A percentile compares a stretch with the other conserved stretches of the same genome.
phyloP scores from a whole-genome alignment of 2,888 invertebrate species.

The Hydrotaea cyrtoneurina region DNA sequence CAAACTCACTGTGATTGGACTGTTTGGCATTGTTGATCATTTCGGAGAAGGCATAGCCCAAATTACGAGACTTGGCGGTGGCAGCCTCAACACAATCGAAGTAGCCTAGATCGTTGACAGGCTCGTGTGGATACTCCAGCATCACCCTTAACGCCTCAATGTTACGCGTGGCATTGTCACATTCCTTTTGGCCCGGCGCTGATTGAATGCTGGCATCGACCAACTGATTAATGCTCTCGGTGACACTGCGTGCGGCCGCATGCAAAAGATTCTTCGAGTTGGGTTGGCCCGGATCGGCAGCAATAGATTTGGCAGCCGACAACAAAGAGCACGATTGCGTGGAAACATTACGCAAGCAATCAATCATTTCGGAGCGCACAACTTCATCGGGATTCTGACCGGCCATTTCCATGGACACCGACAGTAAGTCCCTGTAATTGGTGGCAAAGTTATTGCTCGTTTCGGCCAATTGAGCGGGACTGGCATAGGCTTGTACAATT shows the following conservation, averaged over 20 bases:
- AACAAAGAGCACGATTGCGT: conserved; percentile 92
- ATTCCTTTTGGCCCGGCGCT: conserved; percentile 97
- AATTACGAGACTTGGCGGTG: conserved; percentile 91
- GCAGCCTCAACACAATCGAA: conserved; percentile 96
- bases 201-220: conserved; percentile 88
- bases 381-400: conserved; percentile 90
- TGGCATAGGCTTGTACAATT: conserved; percentile 89
- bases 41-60: conserved; percentile 95
- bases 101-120: conserved; percentile 93
- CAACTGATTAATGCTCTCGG: conserved; percentile 94
- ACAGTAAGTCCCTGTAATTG: conserved; percentile 89
- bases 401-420: conserved; percentile 92
- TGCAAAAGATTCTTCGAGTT: conserved; percentile 94
- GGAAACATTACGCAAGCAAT: conserved; percentile 92
- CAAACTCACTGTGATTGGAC: conserved; percentile 92
- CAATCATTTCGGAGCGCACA: conserved; percentile 90
- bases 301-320: conserved; percentile 92
- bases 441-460: conserved; percentile 89
- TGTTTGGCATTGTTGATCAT: conserved; percentile 96
- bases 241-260: conserved; percentile 93
- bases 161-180: conserved; percentile 95
- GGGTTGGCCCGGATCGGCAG: conserved; percentile 93
- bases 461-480: conserved; percentile 86
- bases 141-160: conserved; percentile 92
- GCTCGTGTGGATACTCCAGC: conserved; percentile 92